Evolutionary conservation across 1,140 invertebrate species (phyloP).

Genomic region (Drosophila miranda): DNA sequence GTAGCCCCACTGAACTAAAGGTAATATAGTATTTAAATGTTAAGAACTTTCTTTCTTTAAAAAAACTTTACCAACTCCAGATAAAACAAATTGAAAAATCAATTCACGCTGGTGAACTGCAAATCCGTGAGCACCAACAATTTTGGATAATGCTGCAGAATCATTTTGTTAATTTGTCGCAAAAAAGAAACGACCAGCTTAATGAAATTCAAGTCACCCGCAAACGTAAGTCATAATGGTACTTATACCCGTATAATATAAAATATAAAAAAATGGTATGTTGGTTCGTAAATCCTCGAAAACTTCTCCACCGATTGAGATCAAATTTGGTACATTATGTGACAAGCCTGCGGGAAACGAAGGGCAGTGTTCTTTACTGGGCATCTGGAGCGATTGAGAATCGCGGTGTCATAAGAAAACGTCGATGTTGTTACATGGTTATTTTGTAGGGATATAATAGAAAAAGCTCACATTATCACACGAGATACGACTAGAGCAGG

Average conservation of each 20-base stretch:
- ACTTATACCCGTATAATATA: not conserved
- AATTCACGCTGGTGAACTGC: constrained; percentile 84
- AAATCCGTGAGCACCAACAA: constrained; percentile 86
- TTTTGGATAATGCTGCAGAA: constrained; percentile 90
- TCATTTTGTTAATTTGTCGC: constrained; percentile 86
- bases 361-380: no score
- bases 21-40: constrained; percentile 65
- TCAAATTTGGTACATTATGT: no score
- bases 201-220: constrained; percentile 86
- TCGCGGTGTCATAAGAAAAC: no score
- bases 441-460: no score
- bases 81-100: constrained; percentile 85
- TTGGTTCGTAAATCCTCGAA: no score
- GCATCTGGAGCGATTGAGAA: no score
- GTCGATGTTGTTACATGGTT: no score
- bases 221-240: constrained; percentile 84
- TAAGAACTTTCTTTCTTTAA: not conserved
- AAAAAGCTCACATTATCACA: no score
- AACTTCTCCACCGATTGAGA: no score
- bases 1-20: constrained; percentile 84
- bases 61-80: constrained; percentile 39
- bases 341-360: no score
- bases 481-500: no score
- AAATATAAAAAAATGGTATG: not conserved
- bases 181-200: constrained; percentile 86